Percentiles rank a stretch among this genome's conserved stretches.
Conservation (phyloP, 1,140 invertebrate species). For the Asobara japonica region DNA sequence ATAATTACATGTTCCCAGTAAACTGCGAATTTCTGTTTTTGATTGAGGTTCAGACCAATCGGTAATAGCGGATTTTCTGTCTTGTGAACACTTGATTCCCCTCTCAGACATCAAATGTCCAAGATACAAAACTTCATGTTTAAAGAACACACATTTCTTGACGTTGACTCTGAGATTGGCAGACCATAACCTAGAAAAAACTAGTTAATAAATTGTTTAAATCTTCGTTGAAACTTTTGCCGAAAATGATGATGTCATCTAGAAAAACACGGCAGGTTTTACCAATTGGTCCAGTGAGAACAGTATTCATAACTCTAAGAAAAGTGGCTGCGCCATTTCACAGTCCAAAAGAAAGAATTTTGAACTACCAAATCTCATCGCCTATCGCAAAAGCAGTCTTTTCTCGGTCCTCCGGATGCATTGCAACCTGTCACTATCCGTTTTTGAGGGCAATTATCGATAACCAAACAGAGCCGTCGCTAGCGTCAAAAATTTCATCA, state of each 20-base stretch:
- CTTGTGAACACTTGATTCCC: conserved; percentile 32
- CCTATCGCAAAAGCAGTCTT: conserved; percentile 61
- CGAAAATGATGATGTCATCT: conserved; percentile 46
- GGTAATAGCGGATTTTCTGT: conserved; percentile 22
- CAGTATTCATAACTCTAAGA: too few species aligned
- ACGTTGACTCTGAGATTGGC: conserved; percentile 34
- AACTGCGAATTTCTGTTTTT: conserved; percentile 31
- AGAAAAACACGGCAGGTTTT: conserved; percentile 47
- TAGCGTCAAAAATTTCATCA: conserved; percentile 37
- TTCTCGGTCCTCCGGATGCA: conserved; percentile 43
- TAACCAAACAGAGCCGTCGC: conserved; percentile 40
- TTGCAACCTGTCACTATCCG: not conserved
- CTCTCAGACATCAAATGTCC: conserved; percentile 40
- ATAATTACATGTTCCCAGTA: too few species aligned
- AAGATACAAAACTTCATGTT: conserved; percentile 39
- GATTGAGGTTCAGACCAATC: not conserved
- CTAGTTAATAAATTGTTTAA: conserved; percentile 27
- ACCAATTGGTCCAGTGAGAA: conserved; percentile 29
- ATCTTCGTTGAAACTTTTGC: conserved; percentile 40
- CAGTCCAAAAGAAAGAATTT: conserved; percentile 19
- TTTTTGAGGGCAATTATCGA: conserved; percentile 45
- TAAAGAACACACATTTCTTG: conserved; percentile 42
- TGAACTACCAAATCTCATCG: conserved; percentile 23
- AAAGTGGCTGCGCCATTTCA: too few species aligned
- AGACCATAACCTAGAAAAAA: conserved; percentile 36